Evolutionary conservation across 2,888 invertebrate species (phyloP), one percentile per base, ranked within the genome.

Genomic region (Drosophila infuscata): DNA sequence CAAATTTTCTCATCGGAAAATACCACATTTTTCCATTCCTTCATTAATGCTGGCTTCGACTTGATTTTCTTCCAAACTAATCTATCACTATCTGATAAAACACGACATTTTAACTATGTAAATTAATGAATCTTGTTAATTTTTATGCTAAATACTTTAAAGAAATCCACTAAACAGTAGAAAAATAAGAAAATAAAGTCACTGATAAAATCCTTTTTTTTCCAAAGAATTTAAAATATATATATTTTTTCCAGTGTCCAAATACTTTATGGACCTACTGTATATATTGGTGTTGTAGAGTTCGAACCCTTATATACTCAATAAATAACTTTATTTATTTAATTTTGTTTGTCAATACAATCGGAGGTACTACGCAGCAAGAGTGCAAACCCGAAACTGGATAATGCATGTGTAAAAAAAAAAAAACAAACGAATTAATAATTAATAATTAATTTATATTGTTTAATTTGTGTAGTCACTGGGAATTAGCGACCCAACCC

Each of bases 391-490:
- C 48, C 17, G 29, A 29, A 49, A 17, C 29, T 49, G 49, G 9
- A 29, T 15, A 29, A 17, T 29, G 17, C 9, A 4, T 29, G 17
- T 49, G 9, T 9, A 5, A 54, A 74, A 48, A 74, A 66, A 61
- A 61, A 64, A 67, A 77, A 74, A 71, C 70, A 54, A 61, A 51
- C 64, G 62, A 78, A 78, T 74, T 61, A 54, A 36, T 11, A 25
- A 25, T 25, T 25, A 25, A 25, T 25, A 25, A 25, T 25, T 25
- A 3, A 25, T 25, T 25, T 25, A 25, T 25, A 17, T 79, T 54
- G 75, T 75, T 78, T 75, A 30, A 32, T 43, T 69, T 46, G 5
- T 33, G 41, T 51, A 33, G 30, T 56, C 36, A 48, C 29, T 61
- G 69, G 20, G 49, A 74, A 69, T 70, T 64, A 59, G 70, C 70